phyloP scores from a whole-genome alignment of 2,797 vertebrate genomes.

The Propithecus deckenii region DNA sequence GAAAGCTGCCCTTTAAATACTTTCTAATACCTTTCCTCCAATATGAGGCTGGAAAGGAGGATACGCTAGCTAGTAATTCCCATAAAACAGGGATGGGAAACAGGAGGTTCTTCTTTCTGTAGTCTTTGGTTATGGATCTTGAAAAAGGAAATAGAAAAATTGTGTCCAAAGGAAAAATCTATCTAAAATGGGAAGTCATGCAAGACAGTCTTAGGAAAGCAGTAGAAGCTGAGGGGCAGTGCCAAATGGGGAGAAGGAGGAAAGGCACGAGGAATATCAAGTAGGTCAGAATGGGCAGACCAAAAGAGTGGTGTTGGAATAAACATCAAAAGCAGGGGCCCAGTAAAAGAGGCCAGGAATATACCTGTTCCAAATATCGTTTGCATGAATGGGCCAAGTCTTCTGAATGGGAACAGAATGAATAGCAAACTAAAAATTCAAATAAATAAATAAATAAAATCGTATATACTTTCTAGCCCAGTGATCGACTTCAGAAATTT shows the following conservation, averaged over 20 bases:
- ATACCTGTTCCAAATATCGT: neutral
- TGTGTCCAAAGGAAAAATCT: neutral
- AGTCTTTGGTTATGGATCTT: neutral
- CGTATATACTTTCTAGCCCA: neutral
- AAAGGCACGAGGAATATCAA: neutral
- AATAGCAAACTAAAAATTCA: neutral
- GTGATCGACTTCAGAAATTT: constrained; percentile 12
- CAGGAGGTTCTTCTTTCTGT: neutral
- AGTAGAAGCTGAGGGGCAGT: neutral
- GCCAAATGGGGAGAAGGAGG: neutral
- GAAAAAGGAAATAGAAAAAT: neutral
- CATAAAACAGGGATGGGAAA: neutral
- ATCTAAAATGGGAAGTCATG: neutral
- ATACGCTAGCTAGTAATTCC: neutral
- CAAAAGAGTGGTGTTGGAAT: neutral
- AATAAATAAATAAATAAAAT: neutral
- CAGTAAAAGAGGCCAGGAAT: neutral
- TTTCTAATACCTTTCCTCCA: neutral
- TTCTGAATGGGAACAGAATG: neutral
- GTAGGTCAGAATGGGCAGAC: neutral
- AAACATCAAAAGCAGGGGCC: neutral
- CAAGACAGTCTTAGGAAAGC: neutral
- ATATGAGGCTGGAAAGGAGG: neutral
- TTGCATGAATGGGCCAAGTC: neutral
- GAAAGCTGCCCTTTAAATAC: neutral